A percentile compares a stretch with the other conserved stretches of the same genome.
These are phyloP conservation scores for Onychomys leucogaster DNA, from an alignment of 2,797 vertebrate species.

Conservation along the genomic window DNA sequence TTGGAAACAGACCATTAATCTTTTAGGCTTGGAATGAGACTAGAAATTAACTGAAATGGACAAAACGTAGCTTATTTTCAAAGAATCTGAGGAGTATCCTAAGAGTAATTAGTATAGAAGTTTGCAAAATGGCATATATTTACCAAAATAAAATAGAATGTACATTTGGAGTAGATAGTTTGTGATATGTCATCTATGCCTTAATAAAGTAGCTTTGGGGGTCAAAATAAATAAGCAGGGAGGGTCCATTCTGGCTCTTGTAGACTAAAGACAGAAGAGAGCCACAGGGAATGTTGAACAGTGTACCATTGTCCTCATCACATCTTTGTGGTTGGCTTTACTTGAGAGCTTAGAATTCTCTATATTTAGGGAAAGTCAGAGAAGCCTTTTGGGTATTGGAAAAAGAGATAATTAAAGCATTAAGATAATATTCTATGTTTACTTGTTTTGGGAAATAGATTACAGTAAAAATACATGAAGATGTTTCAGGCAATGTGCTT, in stretches of 20 bases:
- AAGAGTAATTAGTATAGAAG: neutral
- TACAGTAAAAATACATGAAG: neutral
- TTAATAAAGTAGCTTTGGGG: neutral
- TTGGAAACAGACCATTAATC: neutral
- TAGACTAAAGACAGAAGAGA: neutral
- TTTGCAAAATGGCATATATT: neutral
- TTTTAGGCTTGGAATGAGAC: neutral
- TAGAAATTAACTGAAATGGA: neutral
- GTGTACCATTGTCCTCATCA: fast-evolving
- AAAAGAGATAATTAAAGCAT: neutral
- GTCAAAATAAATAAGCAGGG: neutral
- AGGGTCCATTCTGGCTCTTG: neutral
- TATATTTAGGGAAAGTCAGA: neutral
- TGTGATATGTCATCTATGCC: neutral
- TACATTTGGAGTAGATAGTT: neutral
- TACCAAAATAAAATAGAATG: neutral
- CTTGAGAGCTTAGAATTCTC: neutral
- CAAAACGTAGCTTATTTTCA: neutral
- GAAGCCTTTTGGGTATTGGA: neutral
- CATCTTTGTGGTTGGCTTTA: fast-evolving
- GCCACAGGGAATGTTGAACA: fast-evolving
- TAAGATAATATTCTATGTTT: neutral
- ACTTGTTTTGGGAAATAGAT: neutral
- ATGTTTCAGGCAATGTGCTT: neutral
- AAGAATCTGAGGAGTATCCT: neutral